These are phyloP conservation scores for Chesias legatella DNA, from an alignment of 2,888 invertebrate genomes.

Conservation along the genomic window DNA sequence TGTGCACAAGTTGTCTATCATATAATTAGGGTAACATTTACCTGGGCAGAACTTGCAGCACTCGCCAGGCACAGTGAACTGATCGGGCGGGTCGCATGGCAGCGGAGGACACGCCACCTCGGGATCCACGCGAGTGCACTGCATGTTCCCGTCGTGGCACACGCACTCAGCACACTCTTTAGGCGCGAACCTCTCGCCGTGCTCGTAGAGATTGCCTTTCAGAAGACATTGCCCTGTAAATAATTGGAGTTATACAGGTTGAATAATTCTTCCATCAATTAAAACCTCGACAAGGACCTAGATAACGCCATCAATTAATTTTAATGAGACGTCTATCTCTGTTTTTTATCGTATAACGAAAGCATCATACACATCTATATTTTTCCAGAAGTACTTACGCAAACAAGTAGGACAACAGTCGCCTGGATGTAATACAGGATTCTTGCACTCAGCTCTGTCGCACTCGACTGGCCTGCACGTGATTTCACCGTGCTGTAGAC, in stretches of 20 bases:
- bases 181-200: conserved; percentile 86
- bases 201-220: conserved; percentile 86
- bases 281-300: too few species aligned
- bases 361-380: too few species aligned
- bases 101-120: conserved; percentile 88
- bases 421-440: conserved; percentile 88
- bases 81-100: conserved; percentile 87
- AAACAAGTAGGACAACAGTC: conserved; percentile 93
- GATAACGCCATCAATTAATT: too few species aligned
- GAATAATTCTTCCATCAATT: too few species aligned
- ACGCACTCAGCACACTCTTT: conserved; percentile 90
- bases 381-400: conserved; percentile 80
- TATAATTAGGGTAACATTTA: conserved; percentile 43
- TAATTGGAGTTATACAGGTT: not conserved
- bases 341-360: too few species aligned
- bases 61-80: conserved; percentile 90
- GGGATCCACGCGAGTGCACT: conserved; percentile 86
- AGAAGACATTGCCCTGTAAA: conserved; percentile 86
- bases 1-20: too few species aligned
- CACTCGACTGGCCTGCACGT: conserved; percentile 92
- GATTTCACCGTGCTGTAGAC: conserved; percentile 88
- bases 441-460: conserved; percentile 87
- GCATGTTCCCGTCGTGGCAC: conserved; percentile 91
- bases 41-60: conserved; percentile 96
- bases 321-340: too few species aligned